Base-by-base conservation (phyloP, 2,113 vertebrate species). In the Trinectes maculatus region DNA sequence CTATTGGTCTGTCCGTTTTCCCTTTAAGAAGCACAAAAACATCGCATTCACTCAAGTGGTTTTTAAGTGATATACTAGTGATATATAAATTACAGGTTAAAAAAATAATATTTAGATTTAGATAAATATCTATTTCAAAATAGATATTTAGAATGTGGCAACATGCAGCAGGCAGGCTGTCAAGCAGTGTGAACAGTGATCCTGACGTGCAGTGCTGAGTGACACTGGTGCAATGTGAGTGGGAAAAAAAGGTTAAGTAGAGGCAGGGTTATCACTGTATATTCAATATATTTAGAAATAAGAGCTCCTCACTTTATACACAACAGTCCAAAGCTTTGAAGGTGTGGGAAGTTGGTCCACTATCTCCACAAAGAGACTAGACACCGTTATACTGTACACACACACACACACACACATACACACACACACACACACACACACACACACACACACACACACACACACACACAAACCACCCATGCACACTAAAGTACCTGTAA, bases 261-360 rank as follows among this genome's bases (percentile, higher is more conserved):
- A 59, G 19, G 66, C 3, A 43, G 46, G 49, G 40, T 51, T 61
- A 70, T 83, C 58, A 47, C 68, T 85, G 84, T 80, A 72, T 69
- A 80, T 65, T 78, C 70, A 82, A 80, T 74, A 62, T 60, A 84
- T 84, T 80, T 65, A 79, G 68, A 77, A 63, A 88, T 79, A 83
- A 87, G 82, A 84, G 77, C 77, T 67, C 61, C 72, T 75, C 65
- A 48, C 75, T 74, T 79, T 73, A 66, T 79, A 86, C 61, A 79
- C 68, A 76, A 65, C 51, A 19, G 66, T 36, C 48, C 31, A 44
- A 86, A 86, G 87, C 83, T 85, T 63, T 80, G 72, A 80, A 84
- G 82, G 83, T 76, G 85, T 85, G 69, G 69, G 56, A 78, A 81
- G 77, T 84, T 84, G 70, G 63, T 79, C 70, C 69, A 39, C 70